These are phyloP conservation scores for Vespertilio murinus DNA, from an alignment of 2,797 vertebrate species.

Conservation along the genomic window DNA sequence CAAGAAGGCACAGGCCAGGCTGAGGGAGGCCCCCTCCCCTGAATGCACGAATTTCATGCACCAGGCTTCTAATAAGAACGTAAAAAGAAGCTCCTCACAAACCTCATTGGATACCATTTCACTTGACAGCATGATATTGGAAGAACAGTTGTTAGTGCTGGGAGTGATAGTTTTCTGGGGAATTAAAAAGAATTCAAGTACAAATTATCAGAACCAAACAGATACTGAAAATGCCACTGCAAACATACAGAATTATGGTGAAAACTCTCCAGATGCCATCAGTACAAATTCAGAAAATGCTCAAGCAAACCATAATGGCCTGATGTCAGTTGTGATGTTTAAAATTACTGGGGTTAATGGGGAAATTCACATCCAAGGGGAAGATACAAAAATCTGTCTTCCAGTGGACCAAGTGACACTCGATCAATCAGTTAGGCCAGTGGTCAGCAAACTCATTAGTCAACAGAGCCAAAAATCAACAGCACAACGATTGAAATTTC, in stretches of 20 bases:
- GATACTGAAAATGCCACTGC: conserved; percentile 85
- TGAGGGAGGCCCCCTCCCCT: no score
- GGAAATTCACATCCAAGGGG: conserved; percentile 92
- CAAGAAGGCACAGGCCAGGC: no score
- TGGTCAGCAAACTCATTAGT: no score
- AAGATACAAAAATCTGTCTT: conserved; percentile 91
- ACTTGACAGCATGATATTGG: conserved; percentile 94
- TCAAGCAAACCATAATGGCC: conserved; percentile 91
- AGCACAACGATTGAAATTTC: no score
- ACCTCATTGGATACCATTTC: conserved; percentile 96
- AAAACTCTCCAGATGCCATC: conserved; percentile 92
- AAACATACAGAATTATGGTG: conserved; percentile 87
- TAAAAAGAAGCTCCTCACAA: conserved; percentile 96
- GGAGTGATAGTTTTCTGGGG: conserved; percentile 90
- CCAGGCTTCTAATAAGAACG: conserved; percentile 85
- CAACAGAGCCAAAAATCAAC: no score
- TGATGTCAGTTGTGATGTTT: conserved; percentile 96
- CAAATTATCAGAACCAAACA: conserved; percentile 86
- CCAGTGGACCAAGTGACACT: conserved; percentile 92
- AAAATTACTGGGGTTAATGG: conserved; percentile 93
- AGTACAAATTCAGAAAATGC: conserved; percentile 94
- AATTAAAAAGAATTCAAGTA: conserved; percentile 89
- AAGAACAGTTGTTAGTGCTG: conserved; percentile 88
- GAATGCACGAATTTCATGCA: no score
- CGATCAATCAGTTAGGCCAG: conserved; percentile 65